phyloP scores from a whole-genome alignment of 2,113 vertebrate genomes.

The Corythornis vintsioides region DNA sequence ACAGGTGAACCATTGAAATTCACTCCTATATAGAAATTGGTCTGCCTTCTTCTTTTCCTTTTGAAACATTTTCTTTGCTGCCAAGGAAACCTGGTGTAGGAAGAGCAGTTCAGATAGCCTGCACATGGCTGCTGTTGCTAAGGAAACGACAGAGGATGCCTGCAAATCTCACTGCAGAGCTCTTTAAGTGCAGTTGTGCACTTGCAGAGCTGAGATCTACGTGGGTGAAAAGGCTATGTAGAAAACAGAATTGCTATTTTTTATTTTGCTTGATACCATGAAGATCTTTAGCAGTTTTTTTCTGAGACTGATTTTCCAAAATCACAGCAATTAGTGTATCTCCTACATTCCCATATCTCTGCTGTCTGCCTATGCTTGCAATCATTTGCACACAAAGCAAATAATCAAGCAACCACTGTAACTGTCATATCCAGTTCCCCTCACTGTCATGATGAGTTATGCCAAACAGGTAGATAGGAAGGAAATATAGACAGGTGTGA shows the following conservation, averaged over 20 bases:
- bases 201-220: background rate
- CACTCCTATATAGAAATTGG: background rate
- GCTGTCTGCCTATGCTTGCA: background rate
- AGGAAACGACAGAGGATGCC: slow-evolving; percentile 61
- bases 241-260: background rate
- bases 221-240: background rate
- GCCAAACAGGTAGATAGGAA: background rate
- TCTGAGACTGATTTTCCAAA: background rate
- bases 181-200: slow-evolving; percentile 29
- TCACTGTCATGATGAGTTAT: background rate
- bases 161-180: slow-evolving; percentile 33
- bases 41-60: slow-evolving; percentile 14
- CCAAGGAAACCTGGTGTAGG: slow-evolving; percentile 74
- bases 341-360: background rate
- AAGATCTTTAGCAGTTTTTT: background rate
- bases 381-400: background rate
- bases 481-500: background rate
- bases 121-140: slow-evolving; percentile 68
- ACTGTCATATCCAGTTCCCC: background rate
- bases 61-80: slow-evolving; percentile 61
- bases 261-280: background rate
- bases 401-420: background rate
- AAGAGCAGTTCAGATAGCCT: slow-evolving; percentile 58
- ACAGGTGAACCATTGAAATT: background rate
- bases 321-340: background rate